phyloP scores from a whole-genome alignment of 2,113 vertebrate genomes.

The Vidua macroura region DNA sequence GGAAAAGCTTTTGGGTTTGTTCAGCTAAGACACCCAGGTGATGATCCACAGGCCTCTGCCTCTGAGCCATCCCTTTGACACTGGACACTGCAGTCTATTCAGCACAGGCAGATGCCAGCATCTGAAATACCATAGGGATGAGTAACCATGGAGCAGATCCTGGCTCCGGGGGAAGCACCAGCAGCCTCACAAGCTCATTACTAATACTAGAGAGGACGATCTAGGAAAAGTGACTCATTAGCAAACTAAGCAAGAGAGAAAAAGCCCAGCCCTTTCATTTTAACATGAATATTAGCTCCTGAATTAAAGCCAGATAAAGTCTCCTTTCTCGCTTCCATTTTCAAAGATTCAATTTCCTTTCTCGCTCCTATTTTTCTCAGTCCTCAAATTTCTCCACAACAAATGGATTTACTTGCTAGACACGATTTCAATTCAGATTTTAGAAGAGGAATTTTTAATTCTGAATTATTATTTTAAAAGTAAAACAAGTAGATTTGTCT shows the following conservation, averaged over 20 bases:
- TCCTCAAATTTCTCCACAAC: neutral
- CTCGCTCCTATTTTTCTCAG: neutral
- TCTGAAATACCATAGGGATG: neutral
- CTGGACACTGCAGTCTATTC: accelerated
- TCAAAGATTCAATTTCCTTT: neutral
- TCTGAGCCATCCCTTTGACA: neutral
- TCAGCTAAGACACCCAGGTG: neutral
- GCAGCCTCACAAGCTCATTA: neutral
- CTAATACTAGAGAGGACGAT: neutral
- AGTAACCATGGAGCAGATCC: neutral
- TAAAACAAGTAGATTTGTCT: neutral
- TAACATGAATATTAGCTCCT: neutral
- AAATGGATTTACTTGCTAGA: neutral
- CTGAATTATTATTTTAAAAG: neutral
- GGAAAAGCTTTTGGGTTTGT: neutral
- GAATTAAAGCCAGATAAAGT: neutral
- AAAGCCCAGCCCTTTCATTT: neutral
- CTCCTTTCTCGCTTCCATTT: neutral
- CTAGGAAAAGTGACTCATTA: neutral
- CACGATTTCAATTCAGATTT: neutral
- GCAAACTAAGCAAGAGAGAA: neutral
- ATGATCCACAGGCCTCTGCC: neutral
- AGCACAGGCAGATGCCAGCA: neutral
- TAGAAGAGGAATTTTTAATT: neutral
- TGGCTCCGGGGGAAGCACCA: neutral